Conservation (phyloP, 2,113 vertebrate species). For the Smithornis capensis region DNA sequence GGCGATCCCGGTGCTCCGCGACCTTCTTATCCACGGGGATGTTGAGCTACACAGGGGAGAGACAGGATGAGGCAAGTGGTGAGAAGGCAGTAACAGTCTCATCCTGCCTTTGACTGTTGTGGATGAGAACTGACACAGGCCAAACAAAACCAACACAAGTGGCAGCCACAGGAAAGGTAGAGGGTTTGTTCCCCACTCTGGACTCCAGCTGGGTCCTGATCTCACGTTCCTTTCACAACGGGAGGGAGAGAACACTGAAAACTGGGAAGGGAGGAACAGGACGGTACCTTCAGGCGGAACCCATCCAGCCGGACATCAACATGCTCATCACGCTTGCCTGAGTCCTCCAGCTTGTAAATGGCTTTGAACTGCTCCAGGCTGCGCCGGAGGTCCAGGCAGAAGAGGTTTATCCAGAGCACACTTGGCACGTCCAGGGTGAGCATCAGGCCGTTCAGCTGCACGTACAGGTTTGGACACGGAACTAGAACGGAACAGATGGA, state of each 20-base stretch:
- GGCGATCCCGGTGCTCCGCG: conserved; percentile 84
- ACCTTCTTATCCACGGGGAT: conserved; percentile 90
- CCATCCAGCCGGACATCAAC: conserved; percentile 89
- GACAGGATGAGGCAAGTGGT: background rate
- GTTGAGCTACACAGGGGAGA: conserved; percentile 73
- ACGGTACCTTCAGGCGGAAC: conserved; percentile 83
- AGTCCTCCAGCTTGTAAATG: conserved; percentile 90
- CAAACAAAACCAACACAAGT: background rate
- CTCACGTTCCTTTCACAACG: background rate
- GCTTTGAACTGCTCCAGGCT: conserved; percentile 95
- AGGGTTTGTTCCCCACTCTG: background rate
- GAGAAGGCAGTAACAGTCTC: background rate
- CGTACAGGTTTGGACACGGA: conserved; percentile 90
- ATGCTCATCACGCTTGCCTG: conserved; percentile 85
- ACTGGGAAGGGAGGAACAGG: background rate
- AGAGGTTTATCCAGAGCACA: conserved; percentile 92
- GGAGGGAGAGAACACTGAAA: background rate
- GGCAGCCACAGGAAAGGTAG: background rate
- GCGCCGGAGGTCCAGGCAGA: conserved; percentile 87
- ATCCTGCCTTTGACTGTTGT: background rate
- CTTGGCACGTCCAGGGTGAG: conserved; percentile 87
- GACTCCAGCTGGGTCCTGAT: background rate
- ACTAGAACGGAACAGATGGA: conserved; percentile 71
- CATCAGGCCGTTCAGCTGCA: conserved; percentile 87
- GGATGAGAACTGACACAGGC: background rate